Evolutionary conservation across 2,113 vertebrate genomes (phyloP).

Genomic region (Pelecanoides urinatrix): DNA sequence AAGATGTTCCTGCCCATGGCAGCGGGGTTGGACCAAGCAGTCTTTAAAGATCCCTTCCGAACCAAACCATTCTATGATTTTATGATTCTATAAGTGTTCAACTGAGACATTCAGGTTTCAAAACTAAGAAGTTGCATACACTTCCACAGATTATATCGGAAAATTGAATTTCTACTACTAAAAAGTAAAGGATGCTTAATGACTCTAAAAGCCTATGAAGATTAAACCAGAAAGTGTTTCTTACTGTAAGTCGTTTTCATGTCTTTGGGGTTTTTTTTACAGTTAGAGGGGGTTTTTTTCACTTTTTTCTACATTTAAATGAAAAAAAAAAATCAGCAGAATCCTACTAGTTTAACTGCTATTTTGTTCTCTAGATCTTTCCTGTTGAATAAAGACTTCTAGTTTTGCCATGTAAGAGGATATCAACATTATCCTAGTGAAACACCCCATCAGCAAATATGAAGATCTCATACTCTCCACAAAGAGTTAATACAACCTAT

Average conservation of each 20-base stretch:
- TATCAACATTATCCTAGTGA: background rate
- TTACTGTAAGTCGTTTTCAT: background rate
- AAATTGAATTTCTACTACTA: background rate
- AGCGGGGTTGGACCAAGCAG: background rate
- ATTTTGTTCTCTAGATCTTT: background rate
- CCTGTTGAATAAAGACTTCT: background rate
- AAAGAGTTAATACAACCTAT: background rate
- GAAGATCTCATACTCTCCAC: accelerated
- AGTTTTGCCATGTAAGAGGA: background rate
- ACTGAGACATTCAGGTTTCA: background rate
- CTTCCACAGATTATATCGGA: background rate
- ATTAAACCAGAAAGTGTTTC: background rate
- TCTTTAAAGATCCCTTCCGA: background rate
- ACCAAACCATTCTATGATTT: background rate
- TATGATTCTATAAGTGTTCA: background rate
- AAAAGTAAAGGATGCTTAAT: background rate
- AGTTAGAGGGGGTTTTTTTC: accelerated
- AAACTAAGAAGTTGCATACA: background rate
- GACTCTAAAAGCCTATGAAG: background rate
- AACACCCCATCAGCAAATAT: background rate
- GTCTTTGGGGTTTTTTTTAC: background rate
- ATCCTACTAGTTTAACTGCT: background rate
- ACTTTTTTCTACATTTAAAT: background rate
- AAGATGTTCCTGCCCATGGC: background rate
- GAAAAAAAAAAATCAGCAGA: background rate